Evolutionary conservation across 2,797 vertebrate genomes (phyloP).

Genomic region (Lemur catta): DNA sequence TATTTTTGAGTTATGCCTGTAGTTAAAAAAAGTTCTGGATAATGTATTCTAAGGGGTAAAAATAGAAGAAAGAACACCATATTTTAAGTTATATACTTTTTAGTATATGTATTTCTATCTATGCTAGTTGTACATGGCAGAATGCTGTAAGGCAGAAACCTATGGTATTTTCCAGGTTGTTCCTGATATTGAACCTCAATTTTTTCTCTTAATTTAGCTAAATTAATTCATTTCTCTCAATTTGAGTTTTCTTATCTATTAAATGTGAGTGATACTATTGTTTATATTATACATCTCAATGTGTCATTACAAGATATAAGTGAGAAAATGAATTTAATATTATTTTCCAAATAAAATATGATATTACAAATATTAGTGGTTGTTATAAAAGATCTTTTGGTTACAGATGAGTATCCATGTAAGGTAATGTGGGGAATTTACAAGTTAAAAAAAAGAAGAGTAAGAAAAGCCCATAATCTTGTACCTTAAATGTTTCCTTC

Average conservation of each 20-base stretch:
- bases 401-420: not conserved
- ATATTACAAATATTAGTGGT: not conserved
- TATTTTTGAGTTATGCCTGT: not conserved
- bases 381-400: not conserved
- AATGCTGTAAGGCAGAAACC: not conserved
- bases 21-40: not conserved
- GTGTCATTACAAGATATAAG: not conserved
- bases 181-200: not conserved
- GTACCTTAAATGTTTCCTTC: not conserved
- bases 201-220: not conserved
- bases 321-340: not conserved
- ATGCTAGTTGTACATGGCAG: not conserved
- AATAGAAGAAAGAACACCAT: not conserved
- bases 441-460: not conserved
- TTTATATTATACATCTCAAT: not conserved
- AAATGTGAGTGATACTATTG: not conserved
- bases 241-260: not conserved
- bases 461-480: not conserved
- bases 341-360: not conserved
- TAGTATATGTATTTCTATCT: not conserved
- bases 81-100: not conserved
- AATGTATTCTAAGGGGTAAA: not conserved
- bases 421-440: not conserved
- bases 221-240: not conserved
- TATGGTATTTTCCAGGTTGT: not conserved